Percentiles rank a stretch among this genome's conserved stretches.
Conservation (phyloP, 2,797 vertebrate species). For the Typhlichthys eigenmanni region DNA sequence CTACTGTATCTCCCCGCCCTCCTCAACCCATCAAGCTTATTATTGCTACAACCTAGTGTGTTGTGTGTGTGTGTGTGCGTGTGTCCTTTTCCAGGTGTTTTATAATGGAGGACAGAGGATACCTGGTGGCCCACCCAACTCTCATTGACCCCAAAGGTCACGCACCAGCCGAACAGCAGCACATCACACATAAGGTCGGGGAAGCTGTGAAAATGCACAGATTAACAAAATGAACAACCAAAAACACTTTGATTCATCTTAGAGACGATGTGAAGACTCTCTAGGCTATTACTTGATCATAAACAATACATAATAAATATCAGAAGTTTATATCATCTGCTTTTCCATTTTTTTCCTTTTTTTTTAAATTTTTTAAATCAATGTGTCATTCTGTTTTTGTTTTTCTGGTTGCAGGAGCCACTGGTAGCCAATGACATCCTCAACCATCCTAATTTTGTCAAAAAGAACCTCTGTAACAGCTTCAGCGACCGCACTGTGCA, state of each 20-base stretch:
- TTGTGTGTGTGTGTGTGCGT: constrained; percentile 23
- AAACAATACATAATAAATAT: no score
- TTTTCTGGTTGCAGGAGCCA: constrained; percentile 81
- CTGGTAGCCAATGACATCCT: constrained; percentile 97
- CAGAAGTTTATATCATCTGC: no score
- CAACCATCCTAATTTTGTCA: constrained; percentile 97
- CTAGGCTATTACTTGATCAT: no score
- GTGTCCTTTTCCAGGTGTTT: constrained; percentile 83
- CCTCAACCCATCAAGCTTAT: no score
- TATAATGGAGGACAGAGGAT: constrained; percentile 98
- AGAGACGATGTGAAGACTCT: no score
- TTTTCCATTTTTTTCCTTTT: not conserved
- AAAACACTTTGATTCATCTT: no score
- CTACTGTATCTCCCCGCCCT: no score
- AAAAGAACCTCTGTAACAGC: constrained; percentile 97
- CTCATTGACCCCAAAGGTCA: constrained; percentile 98
- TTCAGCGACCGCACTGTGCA: constrained; percentile 98
- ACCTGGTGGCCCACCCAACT: constrained; percentile 95
- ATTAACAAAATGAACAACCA: not conserved
- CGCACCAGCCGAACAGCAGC: constrained; percentile 95
- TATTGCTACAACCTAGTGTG: not conserved
- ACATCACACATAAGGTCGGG: constrained; percentile 97
- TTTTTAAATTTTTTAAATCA: not conserved
- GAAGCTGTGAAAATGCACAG: not conserved
- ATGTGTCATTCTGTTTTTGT: not conserved